Base-by-base conservation (phyloP, 2,797 vertebrate species). In the Sebastes taczanowskii region DNA sequence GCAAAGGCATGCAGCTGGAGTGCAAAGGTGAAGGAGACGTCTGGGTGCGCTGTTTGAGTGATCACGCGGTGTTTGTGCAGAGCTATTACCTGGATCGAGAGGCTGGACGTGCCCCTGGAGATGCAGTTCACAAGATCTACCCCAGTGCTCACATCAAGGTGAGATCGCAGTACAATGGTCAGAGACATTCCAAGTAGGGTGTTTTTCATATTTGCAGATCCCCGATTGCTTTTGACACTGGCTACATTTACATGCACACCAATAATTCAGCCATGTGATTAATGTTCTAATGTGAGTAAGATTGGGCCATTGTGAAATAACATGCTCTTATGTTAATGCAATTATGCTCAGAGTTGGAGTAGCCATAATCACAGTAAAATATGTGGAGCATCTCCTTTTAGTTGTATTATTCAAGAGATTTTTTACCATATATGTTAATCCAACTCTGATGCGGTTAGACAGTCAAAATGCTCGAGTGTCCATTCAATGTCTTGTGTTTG, bases 121-220 rank as follows among this genome's bases (percentile, higher is more conserved):
- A 99, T 3, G 98, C 98, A 0, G 98, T 99, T 5, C 98, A 99
- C 92, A 99, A 99, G 95, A 99, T 99, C 77, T 99, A 99, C 92
- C 98, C 98, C 20, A 99, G 98, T 16, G 98, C 98, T 1, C 98
- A 99, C 70, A 99, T 99, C 81, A 99, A 99, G 97, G 98, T 99
- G 55, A 87, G 74, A n/a, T 7, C 4, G 10, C 22, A 61, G 62
- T 3, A 22, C 5, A n/a, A 2, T 20, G 7, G 11, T 23, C 6
- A 16, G 30, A 58, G 30, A 59, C 14, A 16, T 20, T 53, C 5
- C 20, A 59, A 59, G 32, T 7, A 4, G 6, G 13, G 10, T 35
- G 5, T 70, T 16, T 16, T 22, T 30, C 18, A 53, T n/a, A 74
- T 13, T 25, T n/a, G 11, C 30, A 16, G 5, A 42, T 27, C 30